Percentiles rank a stretch among this genome's conserved stretches.
phyloP scores from a whole-genome alignment of 1,140 invertebrate genomes.

The Bombus balteatus region DNA sequence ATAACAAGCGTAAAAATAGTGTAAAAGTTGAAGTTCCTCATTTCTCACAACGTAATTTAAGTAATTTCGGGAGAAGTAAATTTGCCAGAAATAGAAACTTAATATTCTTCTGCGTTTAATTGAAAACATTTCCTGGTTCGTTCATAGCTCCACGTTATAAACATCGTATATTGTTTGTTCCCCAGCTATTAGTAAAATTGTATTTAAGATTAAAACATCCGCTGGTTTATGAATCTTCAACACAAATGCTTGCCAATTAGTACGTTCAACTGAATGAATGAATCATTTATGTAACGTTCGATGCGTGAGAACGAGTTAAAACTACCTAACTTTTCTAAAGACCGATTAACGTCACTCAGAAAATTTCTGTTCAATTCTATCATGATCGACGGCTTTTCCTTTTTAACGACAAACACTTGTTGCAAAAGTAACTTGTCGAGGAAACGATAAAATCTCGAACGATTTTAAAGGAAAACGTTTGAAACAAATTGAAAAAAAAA shows the following conservation, averaged over 20 bases:
- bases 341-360: background rate
- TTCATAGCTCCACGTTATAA: too few species aligned
- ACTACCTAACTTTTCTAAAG: background rate
- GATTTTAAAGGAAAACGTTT: too few species aligned
- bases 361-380: background rate
- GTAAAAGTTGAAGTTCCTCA: too few species aligned
- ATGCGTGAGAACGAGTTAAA: background rate
- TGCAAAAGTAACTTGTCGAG: background rate
- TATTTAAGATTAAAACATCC: background rate
- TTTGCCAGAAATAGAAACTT: background rate
- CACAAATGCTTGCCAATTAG: conserved; percentile 16
- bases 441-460: too few species aligned
- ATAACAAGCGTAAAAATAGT: too few species aligned
- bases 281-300: background rate
- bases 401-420: conserved; percentile 4
- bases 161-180: background rate
- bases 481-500: too few species aligned
- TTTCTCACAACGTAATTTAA: background rate
- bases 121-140: too few species aligned
- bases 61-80: background rate
- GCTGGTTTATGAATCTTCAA: background rate
- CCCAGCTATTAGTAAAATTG: background rate
- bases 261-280: conserved; percentile 1
- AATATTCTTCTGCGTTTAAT: background rate
- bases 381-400: too few species aligned